These are phyloP conservation scores for Trichogramma pretiosum DNA, from an alignment of 1,140 invertebrate species.

Conservation along the genomic window DNA sequence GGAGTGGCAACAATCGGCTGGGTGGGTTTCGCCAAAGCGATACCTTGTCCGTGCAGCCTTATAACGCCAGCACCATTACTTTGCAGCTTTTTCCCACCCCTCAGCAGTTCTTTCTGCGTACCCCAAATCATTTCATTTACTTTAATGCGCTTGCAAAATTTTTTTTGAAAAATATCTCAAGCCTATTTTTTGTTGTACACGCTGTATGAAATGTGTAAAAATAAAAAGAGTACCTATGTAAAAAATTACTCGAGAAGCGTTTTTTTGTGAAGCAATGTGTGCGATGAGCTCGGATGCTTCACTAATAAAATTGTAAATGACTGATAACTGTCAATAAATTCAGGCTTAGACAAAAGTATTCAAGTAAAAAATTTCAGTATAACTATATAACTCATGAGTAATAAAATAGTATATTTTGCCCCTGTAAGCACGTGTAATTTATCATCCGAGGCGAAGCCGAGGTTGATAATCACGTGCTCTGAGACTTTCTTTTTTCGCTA, in stretches of 20 bases:
- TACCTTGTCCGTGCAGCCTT: neutral
- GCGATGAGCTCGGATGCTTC: too few relatives aligned
- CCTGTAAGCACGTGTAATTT: too few relatives aligned
- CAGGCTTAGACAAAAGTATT: too few relatives aligned
- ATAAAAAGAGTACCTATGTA: too few relatives aligned
- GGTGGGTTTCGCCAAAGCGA: neutral
- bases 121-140: slow-evolving; percentile 9
- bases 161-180: neutral
- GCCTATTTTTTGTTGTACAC: neutral
- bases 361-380: too few relatives aligned
- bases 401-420: too few relatives aligned
- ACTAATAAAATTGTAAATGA: too few relatives aligned
- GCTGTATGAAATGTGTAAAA: neutral
- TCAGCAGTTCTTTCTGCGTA: slow-evolving; percentile 51
- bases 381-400: too few relatives aligned
- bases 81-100: slow-evolving; percentile 40
- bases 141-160: neutral
- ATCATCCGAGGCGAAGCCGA: too few relatives aligned
- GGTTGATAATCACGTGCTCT: too few relatives aligned
- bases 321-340: too few relatives aligned
- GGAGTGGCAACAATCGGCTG: slow-evolving; percentile 40
- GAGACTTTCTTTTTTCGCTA: too few relatives aligned
- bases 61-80: neutral
- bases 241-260: neutral
- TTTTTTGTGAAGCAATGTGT: neutral